These are phyloP conservation scores for Berghia stephanieae DNA, from an alignment of 1,140 invertebrate genomes.

Conservation along the genomic window DNA sequence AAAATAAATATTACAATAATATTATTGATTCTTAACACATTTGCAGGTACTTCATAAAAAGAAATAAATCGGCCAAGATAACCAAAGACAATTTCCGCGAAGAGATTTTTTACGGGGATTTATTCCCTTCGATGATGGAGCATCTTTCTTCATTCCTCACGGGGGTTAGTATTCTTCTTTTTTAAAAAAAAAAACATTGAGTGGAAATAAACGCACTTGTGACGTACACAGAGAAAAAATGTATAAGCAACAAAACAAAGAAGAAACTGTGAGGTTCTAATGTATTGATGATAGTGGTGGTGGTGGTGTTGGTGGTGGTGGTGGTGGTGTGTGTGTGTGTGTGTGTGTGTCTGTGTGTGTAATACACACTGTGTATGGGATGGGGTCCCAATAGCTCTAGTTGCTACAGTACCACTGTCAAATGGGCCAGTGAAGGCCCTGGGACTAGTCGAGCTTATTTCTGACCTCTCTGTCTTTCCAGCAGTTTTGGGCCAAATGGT, in stretches of 20 bases:
- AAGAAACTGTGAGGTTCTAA: neutral
- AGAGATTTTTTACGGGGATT: constrained; percentile 85
- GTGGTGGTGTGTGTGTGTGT: no score
- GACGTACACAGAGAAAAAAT: no score
- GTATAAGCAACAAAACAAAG: no score
- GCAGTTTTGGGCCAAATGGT: no score
- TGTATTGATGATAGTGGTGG: neutral
- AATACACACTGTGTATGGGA: no score
- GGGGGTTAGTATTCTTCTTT: constrained; percentile 73
- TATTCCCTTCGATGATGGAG: constrained; percentile 88
- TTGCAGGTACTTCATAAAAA: constrained; percentile 83
- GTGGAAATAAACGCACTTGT: neutral
- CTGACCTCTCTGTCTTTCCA: no score
- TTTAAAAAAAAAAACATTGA: neutral
- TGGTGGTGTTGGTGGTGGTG: neutral
- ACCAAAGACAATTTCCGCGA: constrained; percentile 78
- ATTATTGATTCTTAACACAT: neutral
- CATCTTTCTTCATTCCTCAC: constrained; percentile 89
- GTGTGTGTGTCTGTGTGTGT: no score
- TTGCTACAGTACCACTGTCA: no score
- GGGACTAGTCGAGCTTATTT: no score
- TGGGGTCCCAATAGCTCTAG: no score
- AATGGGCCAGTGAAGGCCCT: no score
- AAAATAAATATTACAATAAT: neutral
- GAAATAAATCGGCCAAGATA: constrained; percentile 71